Conservation (phyloP, 2,113 vertebrate genomes). For the Tetrax tetrax region DNA sequence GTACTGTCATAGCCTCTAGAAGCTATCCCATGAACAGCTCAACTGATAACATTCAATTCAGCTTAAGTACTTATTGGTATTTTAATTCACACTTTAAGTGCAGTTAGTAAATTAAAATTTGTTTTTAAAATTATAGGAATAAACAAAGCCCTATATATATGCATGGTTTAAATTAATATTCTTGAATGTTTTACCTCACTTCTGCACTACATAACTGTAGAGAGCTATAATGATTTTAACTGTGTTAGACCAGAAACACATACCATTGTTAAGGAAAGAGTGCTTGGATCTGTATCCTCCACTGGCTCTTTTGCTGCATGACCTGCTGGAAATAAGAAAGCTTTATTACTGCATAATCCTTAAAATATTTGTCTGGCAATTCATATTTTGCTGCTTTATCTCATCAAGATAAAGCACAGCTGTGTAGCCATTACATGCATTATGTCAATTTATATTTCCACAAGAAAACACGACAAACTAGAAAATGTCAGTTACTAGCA, state of each 20-base stretch:
- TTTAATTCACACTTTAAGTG: background rate
- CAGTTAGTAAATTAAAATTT: background rate
- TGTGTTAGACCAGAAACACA: background rate
- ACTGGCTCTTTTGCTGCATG: slow-evolving; percentile 86
- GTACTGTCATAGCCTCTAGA: background rate
- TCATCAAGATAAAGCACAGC: background rate
- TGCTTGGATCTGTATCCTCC: slow-evolving; percentile 94
- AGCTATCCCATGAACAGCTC: background rate
- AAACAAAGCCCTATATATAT: background rate
- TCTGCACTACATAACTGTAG: background rate
- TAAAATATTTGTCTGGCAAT: background rate
- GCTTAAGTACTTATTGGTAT: background rate
- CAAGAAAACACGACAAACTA: background rate
- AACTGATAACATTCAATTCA: background rate
- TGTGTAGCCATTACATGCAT: background rate
- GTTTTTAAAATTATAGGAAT: background rate
- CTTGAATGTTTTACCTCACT: background rate
- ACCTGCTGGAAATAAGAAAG: slow-evolving; percentile 66
- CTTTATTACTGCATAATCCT: background rate
- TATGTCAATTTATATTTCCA: background rate
- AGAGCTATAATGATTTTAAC: background rate
- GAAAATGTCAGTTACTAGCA: background rate
- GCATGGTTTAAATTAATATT: background rate
- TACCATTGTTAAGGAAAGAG: slow-evolving; percentile 86
- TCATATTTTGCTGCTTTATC: background rate